Conservation (phyloP, 2,888 invertebrate species). For the Cheilosia pagana region DNA sequence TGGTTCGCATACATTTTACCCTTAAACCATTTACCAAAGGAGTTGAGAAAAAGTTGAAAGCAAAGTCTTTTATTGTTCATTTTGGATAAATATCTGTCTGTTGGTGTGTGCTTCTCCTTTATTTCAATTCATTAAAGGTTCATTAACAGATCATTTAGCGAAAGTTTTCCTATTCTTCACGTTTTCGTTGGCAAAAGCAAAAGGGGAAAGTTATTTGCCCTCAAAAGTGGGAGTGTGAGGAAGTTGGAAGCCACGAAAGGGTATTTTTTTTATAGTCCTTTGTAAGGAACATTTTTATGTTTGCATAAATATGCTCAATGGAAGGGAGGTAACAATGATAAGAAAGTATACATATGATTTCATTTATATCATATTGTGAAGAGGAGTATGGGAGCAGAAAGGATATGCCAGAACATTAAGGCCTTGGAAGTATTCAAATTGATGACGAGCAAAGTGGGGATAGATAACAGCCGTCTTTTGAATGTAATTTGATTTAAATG, state of each 20-base stretch:
- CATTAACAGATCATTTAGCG: constrained; percentile 68
- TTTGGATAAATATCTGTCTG: constrained; percentile 40
- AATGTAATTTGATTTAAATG: constrained; percentile 63
- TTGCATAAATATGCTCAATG: constrained; percentile 22
- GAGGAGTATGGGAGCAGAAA: constrained; percentile 24
- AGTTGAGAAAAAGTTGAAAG: constrained; percentile 29
- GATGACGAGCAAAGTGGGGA: constrained; percentile 42
- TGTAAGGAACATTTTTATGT: constrained; percentile 5
- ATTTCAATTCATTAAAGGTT: constrained; percentile 65
- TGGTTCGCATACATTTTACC: constrained; percentile 42
- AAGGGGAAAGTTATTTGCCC: constrained; percentile 27
- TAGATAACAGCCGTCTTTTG: constrained; percentile 44
- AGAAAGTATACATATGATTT: constrained; percentile 31
- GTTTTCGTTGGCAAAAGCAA: constrained; percentile 25
- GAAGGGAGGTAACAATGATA: constrained; percentile 42
- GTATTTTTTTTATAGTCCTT: constrained; percentile 35
- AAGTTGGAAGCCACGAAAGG: constrained; percentile 15
- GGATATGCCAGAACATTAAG: constrained; percentile 31
- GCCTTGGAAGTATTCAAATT: constrained; percentile 43
- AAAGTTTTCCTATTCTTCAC: constrained; percentile 68
- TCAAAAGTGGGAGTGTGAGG: not conserved
- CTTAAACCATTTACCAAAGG: constrained; percentile 29
- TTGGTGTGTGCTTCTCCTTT: constrained; percentile 38
- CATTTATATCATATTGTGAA: constrained; percentile 26
- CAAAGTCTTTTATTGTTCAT: constrained; percentile 57